Base-by-base conservation (phyloP, 2,113 vertebrate species). In the Haemorhous mexicanus region DNA sequence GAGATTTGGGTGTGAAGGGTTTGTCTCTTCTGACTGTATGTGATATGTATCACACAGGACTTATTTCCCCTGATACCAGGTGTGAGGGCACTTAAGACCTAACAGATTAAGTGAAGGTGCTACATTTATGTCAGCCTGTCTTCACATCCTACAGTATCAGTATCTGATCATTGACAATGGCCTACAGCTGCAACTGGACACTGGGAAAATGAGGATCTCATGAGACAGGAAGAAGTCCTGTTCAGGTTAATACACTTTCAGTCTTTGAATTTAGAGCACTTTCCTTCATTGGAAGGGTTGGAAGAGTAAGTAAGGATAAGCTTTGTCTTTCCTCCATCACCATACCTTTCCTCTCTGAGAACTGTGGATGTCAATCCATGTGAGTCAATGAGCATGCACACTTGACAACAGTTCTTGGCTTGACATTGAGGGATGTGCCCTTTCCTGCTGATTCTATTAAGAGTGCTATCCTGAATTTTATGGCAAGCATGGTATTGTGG, bases 31-130 rank as follows among this genome's bases (percentile, higher is more conserved):
- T 79, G 41, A 64, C 22, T 52, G n/a, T 18, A 14, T 15, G 22
- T 52, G 43, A 32, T 69, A 20, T 16, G 8, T 52, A 44, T 24
- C 10, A 41, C 0, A 0, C 19, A 61, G 46, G 44, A 73, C 16
- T 50, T 68, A 32, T 16, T 86, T 81, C n/a, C 88, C 35, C 53
- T 53, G 11, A 41, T 32, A 14, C 4, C 8, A 61, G 69, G 10
- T 44, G 37, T 76, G 53, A 95, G 55, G 70, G 62, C 44, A 73
- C 3, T 73, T 83, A 69, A 56, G 13, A 19, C 32, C 53, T 18
- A 32, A 32, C 16, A 69, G 41, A 52, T 55, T 58, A 86, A 90
- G 63, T 16, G 27, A 53, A 72, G 53, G 10, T 75, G 23, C 6
- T 19, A n/a, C 22, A 46, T 63, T 61, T 64, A 33, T 35, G 28